Base-by-base conservation (phyloP, 2,888 invertebrate genomes). In the Leptodirus hochenwartii region DNA sequence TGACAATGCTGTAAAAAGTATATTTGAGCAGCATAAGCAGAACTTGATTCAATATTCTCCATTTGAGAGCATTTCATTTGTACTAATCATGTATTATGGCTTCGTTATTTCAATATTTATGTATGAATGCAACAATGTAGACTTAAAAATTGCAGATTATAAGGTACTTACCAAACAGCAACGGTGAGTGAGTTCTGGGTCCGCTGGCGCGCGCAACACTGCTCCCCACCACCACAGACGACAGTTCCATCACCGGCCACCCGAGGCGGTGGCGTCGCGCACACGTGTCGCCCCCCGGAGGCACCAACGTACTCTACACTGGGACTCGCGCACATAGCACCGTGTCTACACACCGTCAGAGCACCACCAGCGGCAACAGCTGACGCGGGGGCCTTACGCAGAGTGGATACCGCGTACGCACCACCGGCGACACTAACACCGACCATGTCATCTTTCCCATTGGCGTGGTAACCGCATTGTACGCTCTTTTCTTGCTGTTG, bases 231-330 rank as follows among this genome's bases (percentile, higher is more conserved):
- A 27, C 44, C 31, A 20, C 44, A 37, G 17, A 43, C 44, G n/a
- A 20, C n/a, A 4, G 47, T 44, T 12, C 47, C 46, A 27, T 46
- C 41, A 39, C 48, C 48, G 9, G 47, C 48, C 26, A 57, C 45
- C 3, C 53, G 51, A 3, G 53, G 51, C 5, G 54, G 54, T 12
- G 56, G 54, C 26, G 54, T 56, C 8, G 54, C 54, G 39, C 54
- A 54, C 22, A 56, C 53, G 39, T 66, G 61, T 32, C 72, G 56
- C 4, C 69, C 69, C 16, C 69, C 69, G 37, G 66, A 66, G 22
- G 65, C 65, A 15, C 69, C 70, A 41, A 69, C 67, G 48, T 70
- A 72, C 47, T 71, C 70, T 16, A 59, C 55, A 36, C 53, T 47
- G 26, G 54, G 49, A 37, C 49, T 51, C 30, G 52, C 47, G 40